phyloP scores from a whole-genome alignment of 2,797 vertebrate genomes.

The Platyrinchus mystaceus region DNA sequence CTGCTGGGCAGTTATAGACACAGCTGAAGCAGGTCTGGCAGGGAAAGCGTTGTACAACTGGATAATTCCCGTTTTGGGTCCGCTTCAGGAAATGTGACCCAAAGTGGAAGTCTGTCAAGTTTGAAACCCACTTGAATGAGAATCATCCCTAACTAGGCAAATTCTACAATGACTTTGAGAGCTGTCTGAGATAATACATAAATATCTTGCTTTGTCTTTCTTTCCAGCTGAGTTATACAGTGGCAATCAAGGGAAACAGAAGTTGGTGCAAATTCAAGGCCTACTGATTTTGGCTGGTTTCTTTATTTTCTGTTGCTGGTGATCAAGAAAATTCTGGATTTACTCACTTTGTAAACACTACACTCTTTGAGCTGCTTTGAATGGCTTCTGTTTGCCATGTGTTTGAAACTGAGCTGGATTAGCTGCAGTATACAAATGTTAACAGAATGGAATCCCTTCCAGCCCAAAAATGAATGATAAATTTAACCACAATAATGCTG shows the following conservation, averaged over 20 bases:
- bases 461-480: background rate
- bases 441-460: background rate
- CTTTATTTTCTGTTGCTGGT: background rate
- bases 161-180: conserved; percentile 20
- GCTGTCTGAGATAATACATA: background rate
- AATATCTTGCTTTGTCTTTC: conserved; percentile 4
- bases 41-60: background rate
- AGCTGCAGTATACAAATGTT: background rate
- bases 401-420: background rate
- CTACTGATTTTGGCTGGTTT: background rate
- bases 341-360: background rate
- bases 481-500: background rate
- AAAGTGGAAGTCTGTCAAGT: conserved; percentile 8
- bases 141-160: background rate
- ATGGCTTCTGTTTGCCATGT: background rate
- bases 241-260: background rate
- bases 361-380: background rate
- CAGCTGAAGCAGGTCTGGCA: background rate
- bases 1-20: background rate
- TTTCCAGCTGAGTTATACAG: background rate
- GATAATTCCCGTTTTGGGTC: background rate
- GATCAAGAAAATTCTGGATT: conserved; percentile 15
- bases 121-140: conserved; percentile 23
- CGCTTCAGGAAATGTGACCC: background rate
- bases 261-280: background rate